Base-by-base conservation (phyloP, 1,140 invertebrate genomes). In the Atta texana region DNA sequence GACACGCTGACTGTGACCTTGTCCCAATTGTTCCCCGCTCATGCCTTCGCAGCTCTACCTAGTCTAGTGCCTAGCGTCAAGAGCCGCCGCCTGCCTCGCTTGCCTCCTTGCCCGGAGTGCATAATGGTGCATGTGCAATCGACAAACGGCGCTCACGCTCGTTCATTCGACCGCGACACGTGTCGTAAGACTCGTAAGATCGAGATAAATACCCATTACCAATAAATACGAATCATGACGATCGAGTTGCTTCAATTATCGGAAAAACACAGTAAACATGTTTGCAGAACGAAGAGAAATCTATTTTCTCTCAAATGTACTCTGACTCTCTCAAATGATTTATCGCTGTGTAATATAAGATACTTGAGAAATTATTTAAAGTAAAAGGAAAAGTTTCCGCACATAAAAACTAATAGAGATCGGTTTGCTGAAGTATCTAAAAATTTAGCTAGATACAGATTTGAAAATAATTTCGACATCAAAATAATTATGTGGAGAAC, bases 1-100 rank as follows among this genome's bases (percentile, higher is more conserved):
- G 88, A 86, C 88, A 89, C 63, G 88, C 88, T 88, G 85, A 86
- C 85, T 90, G 88, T 88, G 88, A 90, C 88, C 88, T 89, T 90
- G 88, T 88, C 88, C 88, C 66, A 88, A 90, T 90, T 90, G 85
- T 90, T 82, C 53, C 76, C 78, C 34, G 87, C 88, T 86, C 55
- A 75, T 81, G 84, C 88, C 89, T 89, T 89, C 84, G 57, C 86
- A 82, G 82, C 88, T 76, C 76, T 81, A 71, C 24, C 51, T 51
- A 68, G 87, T 80, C 87, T 71, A 87, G 63, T 85, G 59, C 64
- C 69, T 69, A 86, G 71, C 88, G 68, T 69, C 76, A 68, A 59
- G 61, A 59, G 66, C 39, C 63, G 53, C 69, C 55, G 4, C 53
- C n/a, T 57, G 18, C 49, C 85, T 74, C 71, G 66, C 66, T 44